A percentile compares a stretch with the other conserved stretches of the same genome.
phyloP scores from a whole-genome alignment of 2,888 invertebrate species.

The Microctonus aethiopoides region DNA sequence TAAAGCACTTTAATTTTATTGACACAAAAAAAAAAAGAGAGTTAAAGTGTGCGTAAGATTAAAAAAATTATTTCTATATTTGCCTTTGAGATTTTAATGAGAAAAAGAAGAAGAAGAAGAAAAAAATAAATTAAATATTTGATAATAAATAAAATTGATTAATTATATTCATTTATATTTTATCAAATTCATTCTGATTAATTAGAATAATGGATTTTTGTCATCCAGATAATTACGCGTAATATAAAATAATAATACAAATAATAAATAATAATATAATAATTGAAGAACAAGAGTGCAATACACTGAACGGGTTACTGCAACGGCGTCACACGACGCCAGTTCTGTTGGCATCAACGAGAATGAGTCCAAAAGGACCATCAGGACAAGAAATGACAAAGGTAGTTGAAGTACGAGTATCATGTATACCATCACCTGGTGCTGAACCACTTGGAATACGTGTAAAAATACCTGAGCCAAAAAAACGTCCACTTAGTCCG shows the following conservation, averaged over 20 bases:
- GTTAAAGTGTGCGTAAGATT: no score
- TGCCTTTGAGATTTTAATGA: slow-evolving; percentile 55
- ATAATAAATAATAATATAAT: slow-evolving; percentile 8
- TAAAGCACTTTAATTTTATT: slow-evolving; percentile 57
- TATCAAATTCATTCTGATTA: not conserved
- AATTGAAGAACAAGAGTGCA: slow-evolving; percentile 6
- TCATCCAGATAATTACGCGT: not conserved
- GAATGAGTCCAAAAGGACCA: slow-evolving; percentile 63
- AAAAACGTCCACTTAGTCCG: slow-evolving; percentile 57
- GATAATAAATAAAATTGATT: not conserved
- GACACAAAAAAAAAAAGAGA: slow-evolving; percentile 36
- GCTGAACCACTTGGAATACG: slow-evolving; percentile 60
- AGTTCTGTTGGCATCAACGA: slow-evolving; percentile 38
- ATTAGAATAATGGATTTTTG: not conserved
- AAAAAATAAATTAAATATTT: slow-evolving; percentile 6
- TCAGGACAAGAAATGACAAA: slow-evolving; percentile 53
- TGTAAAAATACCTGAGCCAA: slow-evolving; percentile 61
- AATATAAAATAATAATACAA: slow-evolving; percentile 3
- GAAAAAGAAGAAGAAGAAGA: slow-evolving; percentile 37
- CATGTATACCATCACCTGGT: slow-evolving; percentile 58
- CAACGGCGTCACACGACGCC: slow-evolving; percentile 57
- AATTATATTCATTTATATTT: not conserved
- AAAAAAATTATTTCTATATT: no score
- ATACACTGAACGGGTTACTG: slow-evolving; percentile 55
- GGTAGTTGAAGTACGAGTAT: slow-evolving; percentile 60